Base-by-base conservation (phyloP, 1,140 invertebrate genomes). In the Rhyzopertha dominica region DNA sequence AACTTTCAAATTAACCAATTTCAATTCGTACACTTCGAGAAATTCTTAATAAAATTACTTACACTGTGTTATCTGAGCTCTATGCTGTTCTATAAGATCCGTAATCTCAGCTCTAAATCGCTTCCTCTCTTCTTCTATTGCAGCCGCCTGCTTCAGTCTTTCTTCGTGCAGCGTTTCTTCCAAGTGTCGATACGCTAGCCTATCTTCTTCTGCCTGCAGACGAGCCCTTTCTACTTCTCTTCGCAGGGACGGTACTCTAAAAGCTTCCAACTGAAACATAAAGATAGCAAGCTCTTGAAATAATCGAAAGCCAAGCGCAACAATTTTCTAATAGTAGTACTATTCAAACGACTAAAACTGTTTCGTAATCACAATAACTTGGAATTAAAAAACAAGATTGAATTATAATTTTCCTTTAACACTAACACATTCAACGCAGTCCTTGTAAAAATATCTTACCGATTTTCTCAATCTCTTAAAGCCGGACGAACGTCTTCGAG, bases 231-330 rank as follows among this genome's bases (percentile, higher is more conserved):
- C 63, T 43, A 72, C 68, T 53, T 79, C 70, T 46, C 69, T 65
- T 62, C 73, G 77, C 30, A 77, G 59, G 35, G 59, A 64, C 9
- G 73, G 74, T 18, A 71, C 74, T 32, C 69, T 63, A 53, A 76
- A 78, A 1, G 76, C 78, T 49, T 81, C 78, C 49, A 80, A 69
- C 80, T 83, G 61, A 37, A 69, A 69, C 19, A 63, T 32, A 53
- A 56, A 24, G 19, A 20, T 9, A 43, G 34, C n/a, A n/a, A n/a
- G n/a, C n/a, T n/a, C n/a, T n/a, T 28, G 20, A 8, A 31, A 31
- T 13, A 5, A 31, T 8, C 30, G 9, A 14, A 8, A 31, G 13
- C 30, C 5, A 31, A 8, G 5, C 9, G 30, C 13, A 8, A n/a
- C 24, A 25, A 7, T 25, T 7, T 25, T 25, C 7, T 25, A 25